Percentiles rank a stretch among this genome's conserved stretches.
Conservation (phyloP, 2,113 vertebrate species). For the Chlamydotis undulata region DNA sequence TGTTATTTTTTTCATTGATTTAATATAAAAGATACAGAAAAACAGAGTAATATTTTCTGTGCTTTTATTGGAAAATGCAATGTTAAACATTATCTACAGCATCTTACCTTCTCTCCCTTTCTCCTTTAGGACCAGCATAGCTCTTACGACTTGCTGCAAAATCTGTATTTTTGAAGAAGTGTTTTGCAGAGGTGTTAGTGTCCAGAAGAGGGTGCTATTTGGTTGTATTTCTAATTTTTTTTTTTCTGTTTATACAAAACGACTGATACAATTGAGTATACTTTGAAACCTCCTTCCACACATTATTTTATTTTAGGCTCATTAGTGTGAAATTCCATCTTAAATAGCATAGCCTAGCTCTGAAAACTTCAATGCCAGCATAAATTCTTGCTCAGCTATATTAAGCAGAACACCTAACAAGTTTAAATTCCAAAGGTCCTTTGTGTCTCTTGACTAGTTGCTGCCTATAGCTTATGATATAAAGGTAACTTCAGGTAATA, state of each 20-base stretch:
- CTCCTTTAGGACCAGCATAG: not conserved
- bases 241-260: not conserved
- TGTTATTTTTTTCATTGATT: not conserved
- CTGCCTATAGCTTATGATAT: slow-evolving; percentile 25
- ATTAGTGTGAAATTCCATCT: slow-evolving; percentile 76
- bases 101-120: not conserved
- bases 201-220: slow-evolving; percentile 75
- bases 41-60: not conserved
- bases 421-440: slow-evolving; percentile 69
- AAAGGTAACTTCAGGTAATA: slow-evolving; percentile 61
- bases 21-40: not conserved
- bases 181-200: not conserved
- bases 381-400: slow-evolving; percentile 48
- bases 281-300: slow-evolving; percentile 71
- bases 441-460: slow-evolving; percentile 47
- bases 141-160: not conserved
- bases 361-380: slow-evolving; percentile 59
- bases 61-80: not conserved
- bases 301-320: slow-evolving; percentile 73
- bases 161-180: not conserved
- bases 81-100: accelerated
- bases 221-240: slow-evolving; percentile 41
- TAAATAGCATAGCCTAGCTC: slow-evolving; percentile 67
- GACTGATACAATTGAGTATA: slow-evolving; percentile 11
- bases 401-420: slow-evolving; percentile 43